Percentiles rank a stretch among this genome's conserved stretches.
Evolutionary conservation across 2,113 vertebrate species (phyloP).

Genomic region (Urocitellus parryii): DNA sequence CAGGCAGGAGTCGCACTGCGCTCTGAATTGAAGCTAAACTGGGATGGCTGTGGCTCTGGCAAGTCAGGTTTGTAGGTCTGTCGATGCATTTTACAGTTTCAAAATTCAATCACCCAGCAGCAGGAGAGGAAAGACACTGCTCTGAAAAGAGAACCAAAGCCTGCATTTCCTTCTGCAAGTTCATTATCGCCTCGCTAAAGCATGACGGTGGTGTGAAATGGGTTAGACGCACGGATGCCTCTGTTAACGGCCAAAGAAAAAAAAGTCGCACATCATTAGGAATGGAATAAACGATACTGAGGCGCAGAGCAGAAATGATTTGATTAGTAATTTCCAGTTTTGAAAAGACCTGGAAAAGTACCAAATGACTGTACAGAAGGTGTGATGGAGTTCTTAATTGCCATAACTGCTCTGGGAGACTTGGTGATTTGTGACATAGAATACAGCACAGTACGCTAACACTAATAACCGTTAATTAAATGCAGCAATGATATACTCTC

Average conservation of each 20-base stretch:
- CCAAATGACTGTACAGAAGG: conserved; percentile 96
- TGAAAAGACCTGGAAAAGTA: conserved; percentile 96
- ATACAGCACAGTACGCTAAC: conserved; percentile 94
- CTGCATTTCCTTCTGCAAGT: conserved; percentile 88
- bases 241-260: conserved; percentile 90
- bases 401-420: conserved; percentile 97
- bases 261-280: conserved; percentile 92
- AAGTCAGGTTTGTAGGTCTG: conserved; percentile 86
- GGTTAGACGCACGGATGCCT: conserved; percentile 91
- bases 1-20: conserved; percentile 88
- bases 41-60: conserved; percentile 85
- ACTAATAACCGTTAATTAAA: conserved; percentile 99
- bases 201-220: conserved; percentile 91
- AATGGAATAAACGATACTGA: conserved; percentile 95
- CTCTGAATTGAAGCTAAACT: conserved; percentile 89
- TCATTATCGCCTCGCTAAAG: conserved; percentile 90
- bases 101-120: conserved; percentile 89
- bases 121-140: conserved; percentile 85
- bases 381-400: conserved; percentile 98
- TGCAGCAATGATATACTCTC: conserved; percentile 95
- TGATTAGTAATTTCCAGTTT: conserved; percentile 98
- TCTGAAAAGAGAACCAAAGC: conserved; percentile 84
- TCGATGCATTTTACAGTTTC: conserved; percentile 89
- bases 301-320: conserved; percentile 96
- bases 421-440: conserved; percentile 99